phyloP scores from a whole-genome alignment of 2,797 vertebrate species.

The Gymnopithys bicolor region DNA sequence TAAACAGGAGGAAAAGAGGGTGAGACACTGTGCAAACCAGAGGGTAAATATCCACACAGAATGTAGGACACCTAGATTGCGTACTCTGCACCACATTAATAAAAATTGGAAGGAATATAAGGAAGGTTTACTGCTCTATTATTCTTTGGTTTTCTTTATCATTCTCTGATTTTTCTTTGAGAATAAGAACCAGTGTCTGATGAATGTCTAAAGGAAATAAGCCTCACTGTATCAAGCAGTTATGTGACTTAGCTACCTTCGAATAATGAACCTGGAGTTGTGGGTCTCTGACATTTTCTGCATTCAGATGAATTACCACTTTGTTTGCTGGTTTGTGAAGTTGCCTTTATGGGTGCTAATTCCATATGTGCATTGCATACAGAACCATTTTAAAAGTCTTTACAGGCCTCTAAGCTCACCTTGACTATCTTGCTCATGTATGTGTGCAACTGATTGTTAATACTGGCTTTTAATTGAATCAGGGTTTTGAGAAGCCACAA shows the following conservation, averaged over 20 bases:
- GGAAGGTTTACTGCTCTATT: background rate
- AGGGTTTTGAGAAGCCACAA: background rate
- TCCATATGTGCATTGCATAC: background rate
- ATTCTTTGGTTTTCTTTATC: background rate
- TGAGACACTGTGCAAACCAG: background rate
- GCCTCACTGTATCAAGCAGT: background rate
- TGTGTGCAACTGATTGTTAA: background rate
- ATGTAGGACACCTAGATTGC: rapidly evolving
- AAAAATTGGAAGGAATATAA: background rate
- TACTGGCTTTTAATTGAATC: background rate
- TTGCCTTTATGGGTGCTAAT: background rate
- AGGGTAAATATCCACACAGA: background rate
- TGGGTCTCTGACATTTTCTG: background rate
- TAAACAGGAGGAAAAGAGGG: background rate
- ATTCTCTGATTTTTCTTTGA: background rate
- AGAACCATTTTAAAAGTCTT: background rate
- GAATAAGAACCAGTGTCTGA: background rate
- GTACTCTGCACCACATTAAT: rapidly evolving
- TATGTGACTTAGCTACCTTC: background rate
- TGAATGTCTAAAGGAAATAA: background rate
- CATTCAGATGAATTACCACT: background rate
- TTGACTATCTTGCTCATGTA: background rate
- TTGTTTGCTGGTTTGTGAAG: background rate
- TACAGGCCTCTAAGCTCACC: background rate
- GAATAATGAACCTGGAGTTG: background rate